Evolutionary conservation across 2,888 invertebrate genomes (phyloP), one percentile per base, ranked within the genome.

Genomic region (Tanytarsus gracilentus): DNA sequence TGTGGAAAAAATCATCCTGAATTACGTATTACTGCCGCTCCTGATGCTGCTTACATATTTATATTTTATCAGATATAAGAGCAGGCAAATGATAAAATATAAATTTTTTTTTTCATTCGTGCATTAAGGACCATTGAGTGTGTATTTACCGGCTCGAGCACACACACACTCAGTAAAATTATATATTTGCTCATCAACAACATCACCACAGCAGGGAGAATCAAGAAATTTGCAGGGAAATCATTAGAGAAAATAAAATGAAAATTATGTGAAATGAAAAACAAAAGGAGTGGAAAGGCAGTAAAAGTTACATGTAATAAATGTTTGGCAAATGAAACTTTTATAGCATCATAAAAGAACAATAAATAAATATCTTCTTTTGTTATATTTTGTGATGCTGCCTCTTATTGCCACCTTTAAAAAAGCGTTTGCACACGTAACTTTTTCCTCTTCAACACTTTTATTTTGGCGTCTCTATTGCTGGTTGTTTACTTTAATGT

Each of bases 331-430:
- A 55, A 55, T 55, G 55, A 33, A 55, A 55, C 55, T 55, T 55
- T 55, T 55, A 55, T 55, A n/a, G 23, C 33, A 16, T 16, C 26
- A 55, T 55, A 55, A 55, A 55, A 55, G 39, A 40, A 40, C 40
- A 30, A 55, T 55, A 55, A 55, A 55, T 55, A 55, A 55, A 55
- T 55, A 55, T 55, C 55, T 55, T 39, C 40, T 55, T 44, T 44
- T 44, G n/a, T n/a, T n/a, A n/a, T n/a, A n/a, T n/a, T n/a, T n/a
- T n/a, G n/a, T n/a, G n/a, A n/a, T n/a, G n/a, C n/a, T n/a, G n/a
- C n/a, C n/a, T n/a, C n/a, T 44, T 44, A 23, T 44, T 55, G 55
- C 40, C 40, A 39, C 33, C 53, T 23, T 52, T 33, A 16, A 33
- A 44, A 14, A 44, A 44, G 23, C 52, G 18, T 52, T 33, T 33